Evolutionary conservation across 2,888 invertebrate species (phyloP).

Genomic region (Schrankia costaestrigalis): DNA sequence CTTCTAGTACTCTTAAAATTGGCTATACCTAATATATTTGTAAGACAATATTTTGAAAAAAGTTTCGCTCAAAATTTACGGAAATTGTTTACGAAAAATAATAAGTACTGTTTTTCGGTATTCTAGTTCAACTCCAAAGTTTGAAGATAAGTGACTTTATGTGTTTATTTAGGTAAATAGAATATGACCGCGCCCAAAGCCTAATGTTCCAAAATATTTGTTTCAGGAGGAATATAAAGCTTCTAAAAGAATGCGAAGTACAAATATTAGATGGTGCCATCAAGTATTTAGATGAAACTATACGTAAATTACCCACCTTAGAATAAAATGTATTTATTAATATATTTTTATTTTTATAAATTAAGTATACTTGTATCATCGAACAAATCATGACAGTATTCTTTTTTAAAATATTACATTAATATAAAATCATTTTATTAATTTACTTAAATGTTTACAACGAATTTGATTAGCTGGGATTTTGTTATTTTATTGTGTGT

Average conservation of each 20-base stretch:
- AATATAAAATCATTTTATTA: conserved; percentile 17
- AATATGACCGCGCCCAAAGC: no score
- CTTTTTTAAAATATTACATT: conserved; percentile 30
- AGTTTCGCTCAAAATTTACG: no score
- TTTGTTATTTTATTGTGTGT: conserved; percentile 29
- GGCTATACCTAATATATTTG: no score
- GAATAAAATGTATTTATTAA: conserved; percentile 18
- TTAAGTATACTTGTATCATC: conserved; percentile 11
- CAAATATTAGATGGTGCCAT: conserved; percentile 69
- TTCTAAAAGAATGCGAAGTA: conserved; percentile 70
- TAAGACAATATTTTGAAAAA: no score
- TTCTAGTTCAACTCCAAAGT: no score
- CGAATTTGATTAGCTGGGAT: conserved; percentile 37
- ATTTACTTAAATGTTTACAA: conserved; percentile 30
- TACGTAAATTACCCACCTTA: conserved; percentile 49
- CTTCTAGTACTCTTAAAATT: no score
- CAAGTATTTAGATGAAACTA: conserved; percentile 50
- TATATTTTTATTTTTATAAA: conserved; percentile 7
- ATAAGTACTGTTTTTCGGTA: no score
- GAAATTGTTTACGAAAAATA: no score
- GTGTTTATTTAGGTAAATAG: no score
- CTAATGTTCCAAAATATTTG: conserved; percentile 1
- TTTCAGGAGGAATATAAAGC: conserved; percentile 60
- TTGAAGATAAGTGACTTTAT: no score
- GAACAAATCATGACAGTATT: conserved; percentile 56